Evolutionary conservation across 2,888 invertebrate genomes (phyloP), one percentile per base, ranked within the genome.

Genomic region (Calephelis perditalis): DNA sequence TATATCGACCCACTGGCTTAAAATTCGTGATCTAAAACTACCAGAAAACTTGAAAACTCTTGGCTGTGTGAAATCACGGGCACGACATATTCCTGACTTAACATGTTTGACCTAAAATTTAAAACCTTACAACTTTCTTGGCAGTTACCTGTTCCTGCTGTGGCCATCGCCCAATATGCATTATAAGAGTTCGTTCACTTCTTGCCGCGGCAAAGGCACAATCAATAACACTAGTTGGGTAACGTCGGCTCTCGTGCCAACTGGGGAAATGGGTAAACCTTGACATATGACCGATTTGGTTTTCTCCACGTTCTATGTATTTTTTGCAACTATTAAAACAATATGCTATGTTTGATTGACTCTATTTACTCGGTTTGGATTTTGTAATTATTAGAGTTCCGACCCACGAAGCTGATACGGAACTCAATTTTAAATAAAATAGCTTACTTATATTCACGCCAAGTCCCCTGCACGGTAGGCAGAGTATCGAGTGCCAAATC

Each of bases 151-250:
- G n/a, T 57, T 57, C 45, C 35, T n/a, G 57, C 12, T 44, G 44
- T 57, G 12, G 37, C 58, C 5, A 46, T 11, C 58, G n/a, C n/a
- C 37, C 11, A 26, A 49, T 10, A 15, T 49, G 10, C 9, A 12
- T 46, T 35, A 40, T 8, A 40, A 52, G 52, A 52, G 52, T 52
- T 52, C 52, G 36, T 52, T 52, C n/a, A 52, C 52, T 52, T 10
- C 49, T 26, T 6, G 35, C 36, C 52, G 36, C 36, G 36, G 9
- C 36, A 11, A 12, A 10, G 36, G 36, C 52, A 52, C 36, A 52
- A 52, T 52, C 52, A 36, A 52, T 52, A 52, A 36, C 52, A 52
- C 52, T 52, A 52, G 52, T 52, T 52, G 35, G 52, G 52, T 52
- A 52, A 52, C 52, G 52, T 52, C 36, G 52, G 7, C 9, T 52